A percentile compares a stretch with the other conserved stretches of the same genome.
These are phyloP conservation scores for Brachynemurus nebulosus DNA, from an alignment of 2,888 invertebrate genomes.

Conservation along the genomic window DNA sequence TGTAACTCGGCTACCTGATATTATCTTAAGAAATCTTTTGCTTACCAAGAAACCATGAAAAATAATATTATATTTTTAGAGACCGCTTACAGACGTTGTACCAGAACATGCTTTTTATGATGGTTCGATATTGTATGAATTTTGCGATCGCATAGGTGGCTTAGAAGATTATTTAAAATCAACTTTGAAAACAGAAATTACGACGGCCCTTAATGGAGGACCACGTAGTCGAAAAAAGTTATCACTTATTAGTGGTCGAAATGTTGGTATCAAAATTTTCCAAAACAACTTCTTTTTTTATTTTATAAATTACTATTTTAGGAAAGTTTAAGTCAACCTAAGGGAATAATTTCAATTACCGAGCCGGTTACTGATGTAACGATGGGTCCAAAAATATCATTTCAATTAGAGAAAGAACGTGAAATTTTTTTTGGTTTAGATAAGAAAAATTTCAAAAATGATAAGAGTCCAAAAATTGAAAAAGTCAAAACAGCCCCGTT, in stretches of 20 bases:
- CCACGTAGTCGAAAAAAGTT: background rate
- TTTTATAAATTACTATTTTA: too few species aligned
- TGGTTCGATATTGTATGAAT: conserved; percentile 1
- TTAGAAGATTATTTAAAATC: conserved; percentile 6
- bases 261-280: too few species aligned
- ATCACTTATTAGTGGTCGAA: too few species aligned
- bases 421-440: background rate
- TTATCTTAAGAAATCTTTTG: too few species aligned
- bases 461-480: background rate
- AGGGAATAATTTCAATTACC: too few species aligned
- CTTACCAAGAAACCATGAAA: too few species aligned
- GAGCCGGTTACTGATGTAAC: background rate
- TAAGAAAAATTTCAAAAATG: background rate
- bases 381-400: background rate
- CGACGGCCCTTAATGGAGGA: too few species aligned
- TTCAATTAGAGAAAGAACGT: conserved; percentile 1
- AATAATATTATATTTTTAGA: background rate
- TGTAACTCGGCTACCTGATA: too few species aligned
- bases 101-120: background rate
- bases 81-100: background rate
- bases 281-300: too few species aligned
- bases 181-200: background rate
- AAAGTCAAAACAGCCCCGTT: background rate
- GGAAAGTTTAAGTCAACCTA: too few species aligned
- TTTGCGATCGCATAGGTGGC: conserved; percentile 8